Base-by-base conservation (phyloP, 2,113 vertebrate species). In the Polypterus senegalus region DNA sequence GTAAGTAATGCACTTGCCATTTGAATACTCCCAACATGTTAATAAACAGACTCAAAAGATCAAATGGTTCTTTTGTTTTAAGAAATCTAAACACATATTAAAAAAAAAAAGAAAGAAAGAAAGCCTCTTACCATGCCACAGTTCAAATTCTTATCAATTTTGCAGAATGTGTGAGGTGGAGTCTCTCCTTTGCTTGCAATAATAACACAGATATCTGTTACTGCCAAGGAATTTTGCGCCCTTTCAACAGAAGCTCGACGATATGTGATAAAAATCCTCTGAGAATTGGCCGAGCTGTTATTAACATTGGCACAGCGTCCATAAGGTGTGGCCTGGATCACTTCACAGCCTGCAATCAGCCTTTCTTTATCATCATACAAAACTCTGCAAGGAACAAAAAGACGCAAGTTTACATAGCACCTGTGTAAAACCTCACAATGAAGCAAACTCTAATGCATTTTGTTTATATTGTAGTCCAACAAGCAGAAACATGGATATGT, bases 241-340 rank as follows among this genome's bases (percentile, higher is more conserved):
- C 90, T 89, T 66, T 90, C 69, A 1, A 73, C 73, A 4, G 82
- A 77, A 47, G 92, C 91, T 1, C 96, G 83, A 46, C 94, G 88
- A 8, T 87, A 86, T 1, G 93, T 99, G 81, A 99, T 90, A 74
- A 98, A 97, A 81, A 99, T 99, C 68, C 93, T 89, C 46, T 94
- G 94, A 0, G 95, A 94, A 11, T 77, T 88, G 46, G 91, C 79
- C 0, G 92, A 97, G 79, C 95, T 97, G 79, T 99, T 99, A 82
- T 99, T 99, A 64, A 99, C 92, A 6, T 99, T 99, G 52, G 95
- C 96, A 3, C 96, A 98, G 48, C 94, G 95, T 60, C 96, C 96
- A 0, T 91, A 99, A 0, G 96, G 96, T 0, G 96, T 99, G 65
- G 93, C 93, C 61, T 92, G 88, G 62, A 99, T 87, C 74, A 96